Conservation (phyloP, 2,888 invertebrate genomes). For the Rhamphomyia laevipes region DNA sequence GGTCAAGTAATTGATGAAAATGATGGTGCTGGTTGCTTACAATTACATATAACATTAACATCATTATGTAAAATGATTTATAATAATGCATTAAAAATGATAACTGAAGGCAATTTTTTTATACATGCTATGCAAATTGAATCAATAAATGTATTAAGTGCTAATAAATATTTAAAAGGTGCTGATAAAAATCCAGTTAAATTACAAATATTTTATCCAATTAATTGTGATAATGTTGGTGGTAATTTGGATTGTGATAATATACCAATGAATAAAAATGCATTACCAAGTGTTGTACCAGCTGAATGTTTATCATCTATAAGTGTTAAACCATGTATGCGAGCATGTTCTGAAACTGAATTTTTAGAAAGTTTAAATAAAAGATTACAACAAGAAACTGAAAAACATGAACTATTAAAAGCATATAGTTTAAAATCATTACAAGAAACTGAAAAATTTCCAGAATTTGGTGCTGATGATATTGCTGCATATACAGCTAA, state of each 20-base stretch:
- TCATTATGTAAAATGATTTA: slow-evolving; percentile 43
- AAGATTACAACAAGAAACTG: slow-evolving; percentile 8
- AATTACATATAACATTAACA: slow-evolving; percentile 48
- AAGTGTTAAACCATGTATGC: slow-evolving; percentile 15
- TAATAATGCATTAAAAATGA: slow-evolving; percentile 36
- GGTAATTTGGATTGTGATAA: slow-evolving; percentile 3
- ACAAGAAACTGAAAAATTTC: slow-evolving; percentile 22
- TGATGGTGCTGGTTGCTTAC: slow-evolving; percentile 44
- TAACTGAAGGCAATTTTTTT: slow-evolving; percentile 30
- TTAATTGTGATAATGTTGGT: background rate
- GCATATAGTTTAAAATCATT: slow-evolving; percentile 28
- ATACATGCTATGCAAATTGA: slow-evolving; percentile 47
- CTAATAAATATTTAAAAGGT: background rate
- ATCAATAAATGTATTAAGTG: slow-evolving; percentile 23
- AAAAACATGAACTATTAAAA: slow-evolving; percentile 13
- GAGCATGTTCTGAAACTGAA: slow-evolving; percentile 14
- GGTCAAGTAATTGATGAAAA: slow-evolving; percentile 42
- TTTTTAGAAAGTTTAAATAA: slow-evolving; percentile 1
- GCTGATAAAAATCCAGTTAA: slow-evolving; percentile 2
- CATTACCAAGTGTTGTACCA: background rate
- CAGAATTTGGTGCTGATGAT: slow-evolving; percentile 21
- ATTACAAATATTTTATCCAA: slow-evolving; percentile 1
- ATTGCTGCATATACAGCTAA: slow-evolving; percentile 21
- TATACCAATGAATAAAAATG: background rate
- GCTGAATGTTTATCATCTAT: slow-evolving; percentile 14